Base-by-base conservation (phyloP, 1,140 invertebrate species). In the Chrysomallon squamiferum region DNA sequence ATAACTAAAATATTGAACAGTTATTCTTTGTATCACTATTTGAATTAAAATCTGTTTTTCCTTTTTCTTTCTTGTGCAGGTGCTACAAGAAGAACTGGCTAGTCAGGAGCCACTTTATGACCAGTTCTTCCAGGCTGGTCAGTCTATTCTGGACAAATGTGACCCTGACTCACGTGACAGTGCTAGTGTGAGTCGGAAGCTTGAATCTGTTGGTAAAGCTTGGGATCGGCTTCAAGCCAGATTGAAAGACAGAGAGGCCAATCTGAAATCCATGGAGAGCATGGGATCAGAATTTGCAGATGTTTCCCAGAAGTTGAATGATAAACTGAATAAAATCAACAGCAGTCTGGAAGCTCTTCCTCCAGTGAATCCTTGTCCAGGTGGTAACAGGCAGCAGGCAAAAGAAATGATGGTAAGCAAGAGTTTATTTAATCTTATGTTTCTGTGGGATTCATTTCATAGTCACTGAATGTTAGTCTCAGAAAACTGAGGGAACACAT, bases 71-170 rank as follows among this genome's bases (percentile, higher is more conserved):
- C 50, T 13, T 58, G 30, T 69, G 29, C 92, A 96, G 88, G 95
- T 98, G 0, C 86, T 97, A 22, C 90, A 95, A 67, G 95, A 97
- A 87, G 95, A 97, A 84, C 93, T 97, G 87, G 88, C 92, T 61
- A 91, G 91, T 2, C 95, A 97, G 80, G 93, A 97, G 81, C 93
- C 94, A 0, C 92, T 95, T 66, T 86, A 97, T 54, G 90, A 93
- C 68, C 93, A 95, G 74, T 88, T 97, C 64, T 89, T 94, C 72
- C 90, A 93, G 68, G 89, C 94, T 29, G 93, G 92, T 1, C 90
- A 92, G 71, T 89, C 89, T 25, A 91, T 96, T 15, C 83, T 96
- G 7, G 87, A 90, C 33, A 88, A 90, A 68, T 86, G 95, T 54
- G 88, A 90, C 43, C 87, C 89, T 6, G 88, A 91, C 59, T 91